phyloP scores from a whole-genome alignment of 2,888 invertebrate genomes.

The Drymonia ruficornis region DNA sequence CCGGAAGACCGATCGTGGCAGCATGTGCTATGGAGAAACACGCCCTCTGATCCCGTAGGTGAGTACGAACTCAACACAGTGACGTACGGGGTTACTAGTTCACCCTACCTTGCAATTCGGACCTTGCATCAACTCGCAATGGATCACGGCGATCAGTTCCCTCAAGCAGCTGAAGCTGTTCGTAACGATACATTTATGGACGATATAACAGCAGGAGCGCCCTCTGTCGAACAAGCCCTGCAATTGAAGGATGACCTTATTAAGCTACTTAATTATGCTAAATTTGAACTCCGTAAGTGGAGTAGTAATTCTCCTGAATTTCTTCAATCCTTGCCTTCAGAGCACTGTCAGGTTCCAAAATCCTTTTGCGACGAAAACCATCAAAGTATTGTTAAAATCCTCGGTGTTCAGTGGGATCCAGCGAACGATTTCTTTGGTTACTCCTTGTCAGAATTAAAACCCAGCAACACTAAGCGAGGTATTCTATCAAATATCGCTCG shows the following conservation, averaged over 20 bases:
- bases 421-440: conserved; percentile 2
- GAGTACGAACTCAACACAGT: conserved; percentile 6
- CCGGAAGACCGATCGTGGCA: neutral
- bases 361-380: too few species aligned
- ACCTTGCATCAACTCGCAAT: neutral
- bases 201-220: neutral
- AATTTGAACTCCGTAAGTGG: neutral
- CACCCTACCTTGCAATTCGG: conserved; percentile 3
- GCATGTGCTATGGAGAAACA: neutral
- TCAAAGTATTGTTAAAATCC: too few species aligned
- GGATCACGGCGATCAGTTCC: neutral
- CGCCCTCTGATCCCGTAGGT: neutral
- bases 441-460: too few species aligned
- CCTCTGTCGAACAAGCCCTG: neutral
- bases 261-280: neutral
- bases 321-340: neutral
- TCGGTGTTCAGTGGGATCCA: too few species aligned
- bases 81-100: conserved; percentile 1
- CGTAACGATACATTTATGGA: neutral
- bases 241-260: neutral
- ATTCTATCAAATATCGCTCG: conserved; percentile 2
- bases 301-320: neutral
- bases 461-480: conserved; percentile 3
- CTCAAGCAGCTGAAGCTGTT: neutral
- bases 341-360: conserved; percentile 5